A percentile compares a stretch with the other conserved stretches of the same genome.
Conservation (phyloP, 2,797 vertebrate species). For the Pampus argenteus region DNA sequence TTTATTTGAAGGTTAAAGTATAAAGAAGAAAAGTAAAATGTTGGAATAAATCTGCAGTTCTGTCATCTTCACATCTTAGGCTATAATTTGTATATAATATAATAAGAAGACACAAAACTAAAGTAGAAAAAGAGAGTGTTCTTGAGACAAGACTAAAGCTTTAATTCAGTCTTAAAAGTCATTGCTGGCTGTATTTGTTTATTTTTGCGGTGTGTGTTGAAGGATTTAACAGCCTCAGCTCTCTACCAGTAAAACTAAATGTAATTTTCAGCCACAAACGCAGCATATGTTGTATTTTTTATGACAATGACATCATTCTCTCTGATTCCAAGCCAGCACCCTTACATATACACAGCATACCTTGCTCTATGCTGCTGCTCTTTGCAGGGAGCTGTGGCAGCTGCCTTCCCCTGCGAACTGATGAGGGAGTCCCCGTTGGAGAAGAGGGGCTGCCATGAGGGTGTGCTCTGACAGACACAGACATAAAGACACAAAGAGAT, state of each 20-base stretch:
- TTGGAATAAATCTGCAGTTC: too few relatives aligned
- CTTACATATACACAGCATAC: slow-evolving; percentile 69
- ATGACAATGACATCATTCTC: background rate
- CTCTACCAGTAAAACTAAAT: background rate
- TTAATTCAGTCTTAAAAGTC: too few relatives aligned
- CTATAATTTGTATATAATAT: too few relatives aligned
- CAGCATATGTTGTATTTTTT: background rate
- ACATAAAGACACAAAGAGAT: slow-evolving; percentile 33
- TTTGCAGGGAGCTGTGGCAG: slow-evolving; percentile 95
- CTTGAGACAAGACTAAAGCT: too few relatives aligned
- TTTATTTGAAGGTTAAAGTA: too few relatives aligned
- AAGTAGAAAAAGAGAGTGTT: background rate
- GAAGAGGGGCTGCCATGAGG: slow-evolving; percentile 88
- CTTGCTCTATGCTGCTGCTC: slow-evolving; percentile 96
- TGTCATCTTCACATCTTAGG: too few relatives aligned
- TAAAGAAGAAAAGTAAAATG: too few relatives aligned
- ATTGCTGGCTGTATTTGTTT: background rate
- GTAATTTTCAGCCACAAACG: background rate
- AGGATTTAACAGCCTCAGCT: background rate
- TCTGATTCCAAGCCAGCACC: background rate
- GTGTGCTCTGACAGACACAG: slow-evolving; percentile 82
- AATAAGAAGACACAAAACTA: too few relatives aligned
- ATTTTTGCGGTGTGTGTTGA: background rate
- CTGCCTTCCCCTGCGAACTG: slow-evolving; percentile 92
- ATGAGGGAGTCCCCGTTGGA: slow-evolving; percentile 86